Evolutionary conservation across 2,888 invertebrate genomes (phyloP), one percentile per base, ranked within the genome.

Genomic region (Spisula solida): DNA sequence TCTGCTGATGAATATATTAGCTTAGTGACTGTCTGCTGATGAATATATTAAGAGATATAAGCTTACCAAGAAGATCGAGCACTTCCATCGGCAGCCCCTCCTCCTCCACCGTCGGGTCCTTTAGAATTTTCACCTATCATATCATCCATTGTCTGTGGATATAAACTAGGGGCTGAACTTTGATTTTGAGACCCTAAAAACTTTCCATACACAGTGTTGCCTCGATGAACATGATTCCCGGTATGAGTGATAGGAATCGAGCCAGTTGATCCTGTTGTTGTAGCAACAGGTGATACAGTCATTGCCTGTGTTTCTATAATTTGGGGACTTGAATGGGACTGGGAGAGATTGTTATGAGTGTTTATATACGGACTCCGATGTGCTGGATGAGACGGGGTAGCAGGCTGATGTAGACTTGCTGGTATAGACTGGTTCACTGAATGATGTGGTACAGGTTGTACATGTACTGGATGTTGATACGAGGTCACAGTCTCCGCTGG

Each of bases 131-230:
- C 84, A n/a, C 75, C 84, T 18, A 80, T 25, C 55, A 75, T 81
- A 29, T 88, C 88, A 20, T 88, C 88, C 51, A 78, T 55, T 5
- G 78, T n/a, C 31, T 88, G 85, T n/a, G 81, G 85, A 60, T 75
- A 75, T 41, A 41, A 82, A 80, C 83, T 88, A 48, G 88, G 87
- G n/a, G 86, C 86, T 4, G 81, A 88, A 78, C 80, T 82, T 31
- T 82, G 82, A 78, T 85, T 88, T 56, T 89, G 90, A 60, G 90
- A 89, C 48, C 90, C 92, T 86, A 90, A 75, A 80, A 91, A 87
- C 81, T 91, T 92, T 34, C 92, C 92, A 81, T 92, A 92, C 82
- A 92, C 92, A 48, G 92, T 90, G 78, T 92, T 92, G 34, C 88
- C 86, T 75, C 89, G 86, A 31, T 89, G 90, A 18, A 88, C 78